Conservation (phyloP, 1,140 invertebrate genomes). For the Littorina saxatilis region DNA sequence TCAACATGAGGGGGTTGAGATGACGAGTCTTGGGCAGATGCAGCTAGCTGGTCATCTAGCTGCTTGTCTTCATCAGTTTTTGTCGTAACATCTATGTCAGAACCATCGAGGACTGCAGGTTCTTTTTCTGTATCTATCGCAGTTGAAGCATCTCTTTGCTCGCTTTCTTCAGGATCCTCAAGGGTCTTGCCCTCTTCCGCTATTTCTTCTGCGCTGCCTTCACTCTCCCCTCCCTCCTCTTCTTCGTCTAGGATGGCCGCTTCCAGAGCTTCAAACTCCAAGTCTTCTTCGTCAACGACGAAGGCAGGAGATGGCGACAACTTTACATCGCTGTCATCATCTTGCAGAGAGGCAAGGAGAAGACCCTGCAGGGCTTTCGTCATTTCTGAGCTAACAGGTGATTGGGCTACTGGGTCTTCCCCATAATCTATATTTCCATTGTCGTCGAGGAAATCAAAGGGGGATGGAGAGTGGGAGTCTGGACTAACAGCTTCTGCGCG, state of each 20-base stretch:
- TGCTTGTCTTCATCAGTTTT: no score
- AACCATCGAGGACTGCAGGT: no score
- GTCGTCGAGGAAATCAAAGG: background rate
- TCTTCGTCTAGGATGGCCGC: background rate
- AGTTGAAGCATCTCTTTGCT: no score
- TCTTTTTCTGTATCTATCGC: no score
- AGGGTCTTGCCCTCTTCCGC: no score
- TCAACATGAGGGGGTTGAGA: no score
- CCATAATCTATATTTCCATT: background rate
- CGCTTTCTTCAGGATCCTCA: no score
- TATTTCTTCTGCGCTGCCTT: no score
- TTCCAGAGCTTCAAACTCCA: conserved; percentile 25
- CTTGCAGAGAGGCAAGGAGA: background rate
- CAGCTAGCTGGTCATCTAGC: no score
- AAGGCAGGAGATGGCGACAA: background rate
- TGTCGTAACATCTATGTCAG: no score
- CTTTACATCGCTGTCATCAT: background rate
- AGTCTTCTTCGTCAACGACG: conserved; percentile 3
- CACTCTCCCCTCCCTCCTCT: background rate
- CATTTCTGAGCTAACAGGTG: background rate
- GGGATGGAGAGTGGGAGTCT: background rate
- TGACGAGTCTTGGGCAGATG: no score
- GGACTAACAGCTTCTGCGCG: background rate
- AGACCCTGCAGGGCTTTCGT: background rate
- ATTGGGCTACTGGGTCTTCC: background rate